Conservation (phyloP, 23 tunicate species). For the Diplosoma virens region DNA sequence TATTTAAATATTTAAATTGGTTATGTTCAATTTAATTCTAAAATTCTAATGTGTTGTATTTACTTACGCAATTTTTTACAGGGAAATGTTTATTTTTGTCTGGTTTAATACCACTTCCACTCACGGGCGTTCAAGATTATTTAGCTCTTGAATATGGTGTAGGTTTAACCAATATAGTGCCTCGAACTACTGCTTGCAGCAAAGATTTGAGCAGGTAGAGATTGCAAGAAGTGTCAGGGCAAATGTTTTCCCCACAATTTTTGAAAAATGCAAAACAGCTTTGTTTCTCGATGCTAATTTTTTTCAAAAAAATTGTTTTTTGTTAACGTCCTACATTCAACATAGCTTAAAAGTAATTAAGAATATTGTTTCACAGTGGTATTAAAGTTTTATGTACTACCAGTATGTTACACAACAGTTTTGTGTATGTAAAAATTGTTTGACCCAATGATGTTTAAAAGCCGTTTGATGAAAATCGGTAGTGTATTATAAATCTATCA, state of each 20-base stretch:
- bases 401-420: no score
- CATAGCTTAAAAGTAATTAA: no score
- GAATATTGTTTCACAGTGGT: no score
- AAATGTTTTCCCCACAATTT: not conserved
- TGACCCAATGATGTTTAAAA: no score
- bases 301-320: not conserved
- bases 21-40: no score
- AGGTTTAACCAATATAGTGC: slow-evolving; percentile 84
- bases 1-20: no score
- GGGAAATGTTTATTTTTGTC: slow-evolving; percentile 88
- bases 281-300: not conserved
- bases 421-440: no score
- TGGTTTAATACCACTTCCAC: slow-evolving; percentile 71
- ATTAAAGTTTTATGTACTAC: no score
- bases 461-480: no score
- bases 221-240: not conserved
- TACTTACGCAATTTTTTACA: not conserved
- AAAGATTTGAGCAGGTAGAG: slow-evolving; percentile 71
- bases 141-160: slow-evolving; percentile 76
- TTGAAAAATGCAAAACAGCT: not conserved
- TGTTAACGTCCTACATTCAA: no score
- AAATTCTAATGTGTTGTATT: no score
- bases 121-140: slow-evolving; percentile 81
- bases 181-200: slow-evolving; percentile 81
- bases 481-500: no score